Percentiles rank a stretch among this genome's conserved stretches.
Evolutionary conservation across 2,888 invertebrate species (phyloP).

Genomic region (Galeopsomyia nigrocyanea): DNA sequence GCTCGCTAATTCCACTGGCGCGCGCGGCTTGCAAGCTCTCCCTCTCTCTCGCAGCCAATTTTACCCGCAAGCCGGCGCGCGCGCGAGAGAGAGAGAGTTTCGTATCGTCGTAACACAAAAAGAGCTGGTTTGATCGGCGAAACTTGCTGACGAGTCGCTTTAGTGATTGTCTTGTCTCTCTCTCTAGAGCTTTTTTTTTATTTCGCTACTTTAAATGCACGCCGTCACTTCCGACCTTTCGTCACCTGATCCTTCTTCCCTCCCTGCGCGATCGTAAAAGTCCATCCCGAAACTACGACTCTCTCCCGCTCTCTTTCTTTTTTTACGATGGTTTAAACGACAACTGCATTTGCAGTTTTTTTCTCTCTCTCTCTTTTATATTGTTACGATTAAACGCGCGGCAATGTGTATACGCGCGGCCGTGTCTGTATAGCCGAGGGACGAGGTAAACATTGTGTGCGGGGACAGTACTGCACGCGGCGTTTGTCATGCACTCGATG

Average conservation of each 20-base stretch:
- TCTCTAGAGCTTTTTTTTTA: no score
- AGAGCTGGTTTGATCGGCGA: background rate
- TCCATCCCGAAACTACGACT: no score
- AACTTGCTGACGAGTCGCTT: background rate
- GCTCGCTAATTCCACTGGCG: slow-evolving; percentile 34
- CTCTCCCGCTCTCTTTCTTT: no score
- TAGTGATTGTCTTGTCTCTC: no score
- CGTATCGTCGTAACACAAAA: background rate
- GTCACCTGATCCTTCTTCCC: slow-evolving; percentile 11
- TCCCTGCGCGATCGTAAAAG: background rate
- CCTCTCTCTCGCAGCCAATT: slow-evolving; percentile 4
- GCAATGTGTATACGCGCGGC: no score
- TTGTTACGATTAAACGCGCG: no score
- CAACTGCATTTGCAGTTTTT: background rate
- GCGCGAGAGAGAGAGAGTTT: background rate
- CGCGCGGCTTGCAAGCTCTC: background rate
- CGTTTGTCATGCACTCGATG: no score
- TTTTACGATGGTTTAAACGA: no score
- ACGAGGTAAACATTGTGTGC: no score
- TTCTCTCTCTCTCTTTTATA: background rate
- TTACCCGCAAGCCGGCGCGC: background rate
- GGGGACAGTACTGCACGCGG: no score
- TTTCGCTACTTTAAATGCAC: slow-evolving; percentile 30
- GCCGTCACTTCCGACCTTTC: slow-evolving; percentile 8
- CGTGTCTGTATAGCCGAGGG: no score